A percentile compares a stretch with the other conserved stretches of the same genome.
These are phyloP conservation scores for Chelonoidis abingdonii DNA, from an alignment of 2,113 vertebrate genomes.

Conservation along the genomic window DNA sequence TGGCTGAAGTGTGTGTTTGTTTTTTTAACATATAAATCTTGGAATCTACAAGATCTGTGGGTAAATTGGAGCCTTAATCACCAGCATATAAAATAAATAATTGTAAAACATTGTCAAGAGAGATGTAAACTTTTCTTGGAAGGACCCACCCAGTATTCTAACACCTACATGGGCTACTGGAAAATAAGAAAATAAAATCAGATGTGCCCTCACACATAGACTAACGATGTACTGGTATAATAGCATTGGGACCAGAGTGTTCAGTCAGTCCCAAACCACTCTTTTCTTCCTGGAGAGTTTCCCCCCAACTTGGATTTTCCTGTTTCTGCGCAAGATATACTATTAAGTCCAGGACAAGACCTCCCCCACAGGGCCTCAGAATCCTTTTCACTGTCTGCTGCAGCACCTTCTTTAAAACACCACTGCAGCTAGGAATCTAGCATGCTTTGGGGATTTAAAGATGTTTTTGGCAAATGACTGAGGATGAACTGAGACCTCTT, in stretches of 20 bases:
- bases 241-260: neutral
- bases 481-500: slow-evolving; percentile 32
- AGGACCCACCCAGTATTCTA: neutral
- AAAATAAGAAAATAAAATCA: neutral
- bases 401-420: neutral
- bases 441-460: neutral
- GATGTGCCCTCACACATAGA: neutral
- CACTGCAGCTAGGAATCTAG: neutral
- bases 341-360: neutral
- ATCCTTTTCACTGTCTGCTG: neutral
- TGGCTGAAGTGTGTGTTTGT: neutral
- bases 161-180: neutral
- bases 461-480: slow-evolving; percentile 27
- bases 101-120: neutral
- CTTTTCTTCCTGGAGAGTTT: neutral
- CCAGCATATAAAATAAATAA: neutral
- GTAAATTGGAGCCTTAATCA: neutral
- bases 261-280: neutral
- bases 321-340: neutral
- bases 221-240: neutral
- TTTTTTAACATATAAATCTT: neutral
- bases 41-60: neutral
- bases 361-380: neutral
- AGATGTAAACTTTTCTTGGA: neutral
- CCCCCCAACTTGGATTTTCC: neutral